Base-by-base conservation (phyloP, 2,888 invertebrate genomes). In the Ophion ventricosus region DNA sequence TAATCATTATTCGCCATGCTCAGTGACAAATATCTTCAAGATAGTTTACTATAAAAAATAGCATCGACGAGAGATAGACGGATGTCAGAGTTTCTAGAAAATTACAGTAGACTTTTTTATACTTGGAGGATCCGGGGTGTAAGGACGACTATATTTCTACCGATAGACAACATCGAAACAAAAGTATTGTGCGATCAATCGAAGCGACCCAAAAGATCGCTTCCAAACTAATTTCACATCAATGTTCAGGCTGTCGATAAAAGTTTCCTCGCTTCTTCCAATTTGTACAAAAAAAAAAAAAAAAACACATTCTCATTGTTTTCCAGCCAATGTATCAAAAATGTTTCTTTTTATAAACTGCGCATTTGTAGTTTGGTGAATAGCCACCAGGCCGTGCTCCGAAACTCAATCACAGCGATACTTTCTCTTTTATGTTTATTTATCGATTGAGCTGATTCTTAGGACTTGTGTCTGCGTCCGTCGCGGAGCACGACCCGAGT, bases 291-390 rank as follows among this genome's bases (percentile, higher is more conserved):
- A 49, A 4, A 40, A n/a, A 54, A 23, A n/a, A 4, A 26, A 26
- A 1, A 73, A 17, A 3, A 43, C 56, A 17, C n/a, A n/a, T n/a
- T 73, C 23, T 40, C 57, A 17, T n/a, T 3, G 54, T 82, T 72
- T 59, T 78, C 84, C 78, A 82, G 82, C 61, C 79, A 67, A 63
- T 70, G 72, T 76, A 82, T 76, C 49, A 25, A 54, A 57, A 72
- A 72, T 26, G 54, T 67, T 54, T 56, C 3, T 29, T 29, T 66
- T 75, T 78, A 40, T 64, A 8, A 23, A 72, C 67, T 88, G 89
- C 90, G 90, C 90, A 92, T 91, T 91, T 92, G 90, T 89, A 82
- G 88, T 88, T 89, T 90, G 90, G 89, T 86, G 87, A 88, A 87
- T 87, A 89, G 89, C 88, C 78, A 35, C 57, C 63, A n/a, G 66